A percentile compares a stretch with the other conserved stretches of the same genome.
These are phyloP conservation scores for Gobionotothen gibberifrons DNA, from an alignment of 2,797 vertebrate species.

Conservation along the genomic window DNA sequence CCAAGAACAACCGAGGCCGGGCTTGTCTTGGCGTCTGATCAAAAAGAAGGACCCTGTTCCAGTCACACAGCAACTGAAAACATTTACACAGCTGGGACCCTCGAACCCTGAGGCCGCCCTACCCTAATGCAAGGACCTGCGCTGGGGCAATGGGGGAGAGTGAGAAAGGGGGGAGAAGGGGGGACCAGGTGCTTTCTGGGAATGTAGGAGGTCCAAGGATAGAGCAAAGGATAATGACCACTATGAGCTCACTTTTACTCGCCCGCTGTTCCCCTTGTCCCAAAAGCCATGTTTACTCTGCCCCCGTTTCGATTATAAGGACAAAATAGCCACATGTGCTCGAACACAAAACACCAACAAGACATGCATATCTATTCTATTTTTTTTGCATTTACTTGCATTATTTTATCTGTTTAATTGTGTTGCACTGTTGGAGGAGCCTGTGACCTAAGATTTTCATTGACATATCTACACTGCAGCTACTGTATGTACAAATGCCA, in stretches of 20 bases:
- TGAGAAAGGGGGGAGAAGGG: not conserved
- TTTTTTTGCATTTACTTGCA: no score
- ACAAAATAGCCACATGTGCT: slow-evolving; percentile 23
- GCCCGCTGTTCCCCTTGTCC: slow-evolving; percentile 47
- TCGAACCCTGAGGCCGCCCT: slow-evolving; percentile 87
- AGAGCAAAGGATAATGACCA: slow-evolving; percentile 74
- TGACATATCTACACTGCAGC: no score
- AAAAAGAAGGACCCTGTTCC: slow-evolving; percentile 91
- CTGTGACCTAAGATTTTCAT: no score
- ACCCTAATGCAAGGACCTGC: slow-evolving; percentile 83
- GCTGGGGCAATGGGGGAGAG: slow-evolving; percentile 46
- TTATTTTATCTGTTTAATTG: no score
- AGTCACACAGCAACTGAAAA: slow-evolving; percentile 97
- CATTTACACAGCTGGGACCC: slow-evolving; percentile 99
- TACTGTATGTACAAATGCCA: no score
- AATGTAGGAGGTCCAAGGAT: slow-evolving; percentile 69
- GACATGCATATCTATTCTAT: slow-evolving; percentile 1
- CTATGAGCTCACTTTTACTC: slow-evolving; percentile 63
- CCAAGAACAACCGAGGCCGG: slow-evolving; percentile 94
- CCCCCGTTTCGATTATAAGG: slow-evolving; percentile 35
- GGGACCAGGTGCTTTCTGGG: slow-evolving; percentile 75
- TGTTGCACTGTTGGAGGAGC: no score
- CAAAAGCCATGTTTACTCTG: slow-evolving; percentile 57
- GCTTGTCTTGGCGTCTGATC: slow-evolving; percentile 95
- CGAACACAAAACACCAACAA: slow-evolving; percentile 2